Evolutionary conservation across 1,140 invertebrate genomes (phyloP).

Genomic region (Lamellibrachia luymesi): DNA sequence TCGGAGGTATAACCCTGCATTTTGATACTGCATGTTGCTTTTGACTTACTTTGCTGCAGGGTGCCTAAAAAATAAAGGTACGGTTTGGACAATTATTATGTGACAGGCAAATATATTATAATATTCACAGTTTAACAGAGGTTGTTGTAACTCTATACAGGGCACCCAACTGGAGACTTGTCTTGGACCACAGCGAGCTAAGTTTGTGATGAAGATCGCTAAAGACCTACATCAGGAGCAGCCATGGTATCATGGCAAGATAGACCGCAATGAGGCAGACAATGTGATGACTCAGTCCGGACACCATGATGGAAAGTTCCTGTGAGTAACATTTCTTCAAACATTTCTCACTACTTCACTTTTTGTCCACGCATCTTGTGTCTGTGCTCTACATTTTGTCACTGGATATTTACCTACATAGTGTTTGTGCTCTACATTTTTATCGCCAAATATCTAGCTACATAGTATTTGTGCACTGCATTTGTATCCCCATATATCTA

Average conservation of each 20-base stretch:
- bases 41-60: too few relatives aligned
- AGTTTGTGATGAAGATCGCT: conserved; percentile 38
- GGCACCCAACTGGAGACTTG: conserved; percentile 24
- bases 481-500: not conserved
- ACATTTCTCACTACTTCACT: not conserved
- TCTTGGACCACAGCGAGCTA: conserved; percentile 30
- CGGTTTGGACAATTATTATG: too few relatives aligned
- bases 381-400: too few relatives aligned
- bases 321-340: conserved; percentile 38
- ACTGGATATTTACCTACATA: not conserved
- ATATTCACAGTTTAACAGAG: too few relatives aligned
- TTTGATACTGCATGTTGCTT: too few relatives aligned
- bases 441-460: not conserved
- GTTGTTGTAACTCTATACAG: not conserved
- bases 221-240: conserved; percentile 46
- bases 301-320: conserved; percentile 51
- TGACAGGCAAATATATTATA: too few relatives aligned
- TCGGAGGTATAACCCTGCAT: too few relatives aligned
- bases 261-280: conserved; percentile 49
- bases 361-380: not conserved
- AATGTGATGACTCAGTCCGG: conserved; percentile 38
- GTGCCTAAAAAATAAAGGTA: too few relatives aligned
- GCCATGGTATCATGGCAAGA: conserved; percentile 53
- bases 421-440: not conserved
- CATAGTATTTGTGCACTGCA: not conserved